Conservation (phyloP, 2,797 vertebrate genomes). For the Sebastes kiyomatsui region DNA sequence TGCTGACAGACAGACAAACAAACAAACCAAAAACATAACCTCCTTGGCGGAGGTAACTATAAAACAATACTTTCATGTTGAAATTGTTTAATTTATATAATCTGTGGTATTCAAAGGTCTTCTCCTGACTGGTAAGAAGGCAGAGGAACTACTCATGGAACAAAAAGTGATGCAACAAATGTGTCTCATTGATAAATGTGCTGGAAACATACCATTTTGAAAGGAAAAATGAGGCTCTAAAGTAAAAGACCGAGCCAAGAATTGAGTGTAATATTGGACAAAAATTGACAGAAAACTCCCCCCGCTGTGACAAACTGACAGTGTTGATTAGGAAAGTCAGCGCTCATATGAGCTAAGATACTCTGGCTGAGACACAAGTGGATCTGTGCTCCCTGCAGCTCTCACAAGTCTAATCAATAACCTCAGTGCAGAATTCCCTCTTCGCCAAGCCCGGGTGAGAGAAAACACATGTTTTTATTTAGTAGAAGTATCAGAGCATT, state of each 20-base stretch:
- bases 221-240: neutral
- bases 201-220: neutral
- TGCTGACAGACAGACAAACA: no score
- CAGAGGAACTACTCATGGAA: no score
- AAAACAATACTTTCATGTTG: neutral
- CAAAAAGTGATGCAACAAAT: no score
- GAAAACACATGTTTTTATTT: conserved; percentile 47
- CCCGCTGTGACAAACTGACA: conserved; percentile 26
- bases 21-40: no score
- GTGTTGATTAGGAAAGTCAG: conserved; percentile 3
- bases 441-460: neutral
- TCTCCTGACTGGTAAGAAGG: no score
- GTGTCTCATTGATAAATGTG: neutral
- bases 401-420: conserved; percentile 44
- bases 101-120: neutral
- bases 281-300: neutral
- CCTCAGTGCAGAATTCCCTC: neutral
- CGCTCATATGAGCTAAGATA: conserved; percentile 14
- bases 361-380: conserved; percentile 1
- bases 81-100: neutral
- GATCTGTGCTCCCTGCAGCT: neutral
- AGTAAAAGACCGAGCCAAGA: neutral
- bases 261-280: neutral
- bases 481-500: neutral
- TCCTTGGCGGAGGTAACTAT: no score